phyloP scores from a whole-genome alignment of 1,140 invertebrate genomes.

The Cydia amplana region DNA sequence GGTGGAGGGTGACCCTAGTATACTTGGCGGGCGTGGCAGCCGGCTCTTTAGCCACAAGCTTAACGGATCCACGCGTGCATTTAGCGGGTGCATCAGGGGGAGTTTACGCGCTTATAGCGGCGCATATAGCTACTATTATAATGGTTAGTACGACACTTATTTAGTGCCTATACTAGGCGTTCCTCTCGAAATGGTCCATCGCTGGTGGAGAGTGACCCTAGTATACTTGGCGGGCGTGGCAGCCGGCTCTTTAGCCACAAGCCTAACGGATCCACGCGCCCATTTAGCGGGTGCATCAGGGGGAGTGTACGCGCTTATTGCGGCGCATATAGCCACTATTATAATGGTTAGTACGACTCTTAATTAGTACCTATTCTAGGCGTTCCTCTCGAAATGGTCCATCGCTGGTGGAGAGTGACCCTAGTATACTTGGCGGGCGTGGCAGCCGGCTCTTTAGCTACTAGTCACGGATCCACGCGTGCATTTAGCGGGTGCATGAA shows the following conservation, averaged over 20 bases:
- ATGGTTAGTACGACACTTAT: slow-evolving; percentile 82
- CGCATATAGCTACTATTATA: slow-evolving; percentile 96
- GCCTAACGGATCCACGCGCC: slow-evolving; percentile 91
- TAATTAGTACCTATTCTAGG: slow-evolving; percentile 88
- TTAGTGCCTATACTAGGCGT: slow-evolving; percentile 86
- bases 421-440: slow-evolving; percentile 91
- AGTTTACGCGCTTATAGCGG: slow-evolving; percentile 96
- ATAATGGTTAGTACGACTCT: slow-evolving; percentile 84
- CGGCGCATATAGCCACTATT: slow-evolving; percentile 96
- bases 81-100: slow-evolving; percentile 97
- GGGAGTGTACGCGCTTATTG: slow-evolving; percentile 96
- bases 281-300: slow-evolving; percentile 96
- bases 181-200: slow-evolving; percentile 96
- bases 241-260: slow-evolving; percentile 93
- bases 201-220: slow-evolving; percentile 92
- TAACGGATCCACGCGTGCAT: slow-evolving; percentile 91
- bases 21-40: slow-evolving; percentile 91
- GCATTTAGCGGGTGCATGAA: slow-evolving; percentile 95
- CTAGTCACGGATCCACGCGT: slow-evolving; percentile 89
- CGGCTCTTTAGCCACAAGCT: slow-evolving; percentile 93
- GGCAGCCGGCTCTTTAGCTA: slow-evolving; percentile 92
- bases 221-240: slow-evolving; percentile 91
- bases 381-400: slow-evolving; percentile 96
- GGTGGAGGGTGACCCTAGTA: slow-evolving; percentile 92
- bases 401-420: slow-evolving; percentile 94